Evolutionary conservation across 2,113 vertebrate genomes (phyloP).

Genomic region (Platanista minor): DNA sequence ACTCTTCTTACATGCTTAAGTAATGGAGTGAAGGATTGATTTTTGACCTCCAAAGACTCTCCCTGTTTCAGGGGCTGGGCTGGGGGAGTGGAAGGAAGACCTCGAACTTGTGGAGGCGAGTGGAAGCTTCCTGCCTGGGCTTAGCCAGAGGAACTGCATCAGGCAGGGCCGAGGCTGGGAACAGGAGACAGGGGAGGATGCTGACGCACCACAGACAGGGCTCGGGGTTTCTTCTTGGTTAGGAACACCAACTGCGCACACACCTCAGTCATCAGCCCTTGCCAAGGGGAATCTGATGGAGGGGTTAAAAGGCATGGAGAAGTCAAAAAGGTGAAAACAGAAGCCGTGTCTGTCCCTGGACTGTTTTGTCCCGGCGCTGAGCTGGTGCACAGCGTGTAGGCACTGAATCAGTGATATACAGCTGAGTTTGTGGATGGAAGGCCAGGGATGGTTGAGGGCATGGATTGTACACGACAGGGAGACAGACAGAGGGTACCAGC

Average conservation of each 20-base stretch:
- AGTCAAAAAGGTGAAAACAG: neutral
- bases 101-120: neutral
- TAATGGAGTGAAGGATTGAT: neutral
- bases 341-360: neutral
- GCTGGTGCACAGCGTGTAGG: fast-evolving
- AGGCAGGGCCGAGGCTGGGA: neutral
- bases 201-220: slow-evolving; percentile 54
- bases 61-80: neutral
- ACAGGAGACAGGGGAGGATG: slow-evolving; percentile 59
- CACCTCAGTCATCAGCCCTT: slow-evolving; percentile 67
- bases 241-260: slow-evolving; percentile 59
- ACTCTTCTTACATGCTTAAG: neutral
- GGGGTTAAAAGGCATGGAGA: neutral
- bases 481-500: neutral
- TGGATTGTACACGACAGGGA: neutral
- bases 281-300: neutral
- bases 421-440: slow-evolving; percentile 62
- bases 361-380: neutral
- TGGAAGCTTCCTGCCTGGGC: slow-evolving; percentile 41
- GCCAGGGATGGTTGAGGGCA: slow-evolving; percentile 43
- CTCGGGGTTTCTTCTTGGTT: slow-evolving; percentile 58
- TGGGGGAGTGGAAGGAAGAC: neutral
- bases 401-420: neutral
- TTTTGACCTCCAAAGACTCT: neutral
- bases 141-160: slow-evolving; percentile 29